A percentile compares a stretch with the other conserved stretches of the same genome.
Conservation (phyloP, 2,797 vertebrate genomes). For the Sebastes umbrosus region DNA sequence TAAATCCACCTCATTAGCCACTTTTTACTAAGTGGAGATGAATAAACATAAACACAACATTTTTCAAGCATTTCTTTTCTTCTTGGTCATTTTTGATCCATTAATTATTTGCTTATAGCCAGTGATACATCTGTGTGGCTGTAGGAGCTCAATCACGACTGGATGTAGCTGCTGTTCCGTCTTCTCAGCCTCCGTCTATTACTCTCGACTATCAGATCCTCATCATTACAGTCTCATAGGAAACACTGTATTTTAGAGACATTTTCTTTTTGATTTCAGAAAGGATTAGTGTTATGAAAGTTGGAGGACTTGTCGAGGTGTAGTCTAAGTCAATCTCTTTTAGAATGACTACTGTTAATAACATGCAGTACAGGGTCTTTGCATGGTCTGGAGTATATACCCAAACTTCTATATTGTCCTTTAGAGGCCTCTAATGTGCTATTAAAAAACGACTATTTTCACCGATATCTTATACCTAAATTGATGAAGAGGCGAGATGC, state of each 20-base stretch:
- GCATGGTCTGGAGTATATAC: background rate
- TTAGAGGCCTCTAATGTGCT: too few relatives aligned
- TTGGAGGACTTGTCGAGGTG: background rate
- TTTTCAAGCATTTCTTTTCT: background rate
- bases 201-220: background rate
- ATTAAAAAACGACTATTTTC: rapidly evolving
- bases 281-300: background rate
- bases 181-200: background rate
- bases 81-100: background rate
- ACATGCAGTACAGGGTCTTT: background rate
- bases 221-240: background rate
- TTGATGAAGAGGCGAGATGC: background rate
- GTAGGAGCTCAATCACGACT: background rate
- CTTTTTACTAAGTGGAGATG: background rate
- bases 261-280: background rate
- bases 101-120: background rate
- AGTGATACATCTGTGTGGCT: background rate
- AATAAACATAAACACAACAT: background rate
- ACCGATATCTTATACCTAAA: background rate
- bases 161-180: background rate
- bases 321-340: background rate
- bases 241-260: background rate
- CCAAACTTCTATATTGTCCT: background rate
- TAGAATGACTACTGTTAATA: background rate
- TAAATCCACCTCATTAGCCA: constrained; percentile 18